Conservation (phyloP, 2,888 invertebrate genomes). For the Choreutis nemorana region DNA sequence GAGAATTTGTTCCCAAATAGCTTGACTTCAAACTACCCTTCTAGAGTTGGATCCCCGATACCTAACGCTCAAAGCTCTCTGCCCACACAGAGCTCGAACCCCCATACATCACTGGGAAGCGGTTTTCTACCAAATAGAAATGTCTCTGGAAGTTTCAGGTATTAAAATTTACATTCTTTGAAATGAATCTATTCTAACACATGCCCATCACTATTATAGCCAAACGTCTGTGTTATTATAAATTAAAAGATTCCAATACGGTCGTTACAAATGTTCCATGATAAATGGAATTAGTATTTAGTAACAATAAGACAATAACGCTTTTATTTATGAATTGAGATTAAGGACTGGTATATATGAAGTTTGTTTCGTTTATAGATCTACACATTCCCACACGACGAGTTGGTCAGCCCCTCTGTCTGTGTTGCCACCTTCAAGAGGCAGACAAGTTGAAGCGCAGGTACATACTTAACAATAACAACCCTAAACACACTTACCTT, state of each 20-base stretch:
- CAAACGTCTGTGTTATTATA: no score
- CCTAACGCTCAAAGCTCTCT: constrained; percentile 50
- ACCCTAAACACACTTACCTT: no score
- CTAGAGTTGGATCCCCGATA: constrained; percentile 69
- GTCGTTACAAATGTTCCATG: no score
- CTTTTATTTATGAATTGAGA: no score
- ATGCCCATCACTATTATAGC: no score
- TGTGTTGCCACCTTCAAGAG: constrained; percentile 57
- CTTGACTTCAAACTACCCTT: constrained; percentile 62
- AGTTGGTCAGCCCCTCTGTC: constrained; percentile 62
- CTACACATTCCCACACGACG: constrained; percentile 56
- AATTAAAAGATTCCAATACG: no score
- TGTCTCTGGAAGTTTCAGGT: constrained; percentile 71
- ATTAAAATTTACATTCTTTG: no score
- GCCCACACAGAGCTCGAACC: constrained; percentile 51
- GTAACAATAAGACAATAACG: no score
- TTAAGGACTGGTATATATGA: constrained; percentile 5
- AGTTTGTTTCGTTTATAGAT: constrained; percentile 24
- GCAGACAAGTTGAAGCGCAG: constrained; percentile 58
- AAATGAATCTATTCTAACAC: no score
- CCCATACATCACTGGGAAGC: constrained; percentile 53
- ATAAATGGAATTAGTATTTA: no score
- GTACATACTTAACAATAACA: constrained; percentile 23
- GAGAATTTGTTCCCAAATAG: constrained; percentile 55
- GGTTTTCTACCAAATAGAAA: constrained; percentile 66